Base-by-base conservation (phyloP, 2,888 invertebrate genomes). In the Leptopilina myrica region DNA sequence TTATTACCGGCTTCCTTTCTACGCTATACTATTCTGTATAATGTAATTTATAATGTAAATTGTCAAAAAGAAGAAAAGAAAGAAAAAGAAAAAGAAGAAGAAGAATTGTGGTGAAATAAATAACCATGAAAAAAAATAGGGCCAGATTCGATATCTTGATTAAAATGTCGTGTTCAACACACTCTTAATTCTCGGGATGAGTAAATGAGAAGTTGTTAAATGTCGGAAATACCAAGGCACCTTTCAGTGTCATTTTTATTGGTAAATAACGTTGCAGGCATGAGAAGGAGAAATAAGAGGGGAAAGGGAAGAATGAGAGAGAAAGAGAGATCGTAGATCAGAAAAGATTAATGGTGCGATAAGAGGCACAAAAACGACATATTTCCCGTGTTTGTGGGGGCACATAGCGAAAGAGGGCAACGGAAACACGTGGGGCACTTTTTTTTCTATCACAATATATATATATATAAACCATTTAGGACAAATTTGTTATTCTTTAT, bases 261-360 rank as follows among this genome's bases (percentile, higher is more conserved):
- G 53, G 73, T 73, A 53, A 73, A 69, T 69, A 69, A 49, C 49
- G 49, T 26, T 69, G 69, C 69, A 69, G 77, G 62, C 67, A 49
- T 49, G 20, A 26, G 79, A 15, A 43, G 43, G 76, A 56, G 49
- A 26, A 33, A 75, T 33, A 59, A 59, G 76, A 67, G 12, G 67
- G 66, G 33, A 33, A 79, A 49, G 76, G 59, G 59, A 20, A 26
- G 76, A 15, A 5, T 5, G 76, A 56, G 46, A 20, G 59, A 75
- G 56, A 59, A 33, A 59, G 76, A 67, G 20, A 77, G 66, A 69
- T 76, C 78, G 77, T 69, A 69, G 69, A 69, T 69, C 53, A 53
- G 53, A 26, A 43, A 69, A 69, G 69, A 69, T 69, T 69, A 69
- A 69, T 69, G 69, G 69, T 53, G 20, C 53, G 69, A 69, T 69